These are phyloP conservation scores for Callinectes sapidus DNA, from an alignment of 2,888 invertebrate genomes.

Conservation along the genomic window DNA sequence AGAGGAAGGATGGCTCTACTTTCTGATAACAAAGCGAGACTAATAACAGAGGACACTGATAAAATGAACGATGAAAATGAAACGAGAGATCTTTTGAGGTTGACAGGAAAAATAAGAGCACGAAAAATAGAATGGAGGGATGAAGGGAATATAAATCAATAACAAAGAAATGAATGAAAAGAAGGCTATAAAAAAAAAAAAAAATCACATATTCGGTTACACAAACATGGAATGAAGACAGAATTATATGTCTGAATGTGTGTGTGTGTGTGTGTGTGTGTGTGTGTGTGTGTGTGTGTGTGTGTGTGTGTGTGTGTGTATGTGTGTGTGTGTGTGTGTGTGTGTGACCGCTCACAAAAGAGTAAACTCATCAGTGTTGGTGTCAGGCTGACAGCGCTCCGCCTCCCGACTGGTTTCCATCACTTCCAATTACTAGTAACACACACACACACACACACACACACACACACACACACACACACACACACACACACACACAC, in stretches of 20 bases:
- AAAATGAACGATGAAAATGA: neutral
- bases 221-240: neutral
- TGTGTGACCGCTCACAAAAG: neutral
- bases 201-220: neutral
- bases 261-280: too few species aligned
- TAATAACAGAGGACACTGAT: neutral
- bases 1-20: neutral
- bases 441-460: constrained; percentile 20
- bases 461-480: constrained; percentile 17
- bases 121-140: neutral
- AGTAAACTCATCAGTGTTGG: neutral
- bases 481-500: constrained; percentile 2
- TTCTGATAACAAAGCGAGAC: neutral
- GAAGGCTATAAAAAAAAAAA: neutral
- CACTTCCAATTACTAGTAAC: neutral
- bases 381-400: neutral
- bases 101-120: neutral
- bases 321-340: constrained; percentile 17
- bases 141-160: neutral
- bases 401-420: neutral
- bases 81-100: neutral
- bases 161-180: neutral
- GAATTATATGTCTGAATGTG: too few species aligned
- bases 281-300: too few species aligned
- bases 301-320: neutral